Conservation (phyloP, 1,140 invertebrate species). For the Probaryconus sp. region DNA sequence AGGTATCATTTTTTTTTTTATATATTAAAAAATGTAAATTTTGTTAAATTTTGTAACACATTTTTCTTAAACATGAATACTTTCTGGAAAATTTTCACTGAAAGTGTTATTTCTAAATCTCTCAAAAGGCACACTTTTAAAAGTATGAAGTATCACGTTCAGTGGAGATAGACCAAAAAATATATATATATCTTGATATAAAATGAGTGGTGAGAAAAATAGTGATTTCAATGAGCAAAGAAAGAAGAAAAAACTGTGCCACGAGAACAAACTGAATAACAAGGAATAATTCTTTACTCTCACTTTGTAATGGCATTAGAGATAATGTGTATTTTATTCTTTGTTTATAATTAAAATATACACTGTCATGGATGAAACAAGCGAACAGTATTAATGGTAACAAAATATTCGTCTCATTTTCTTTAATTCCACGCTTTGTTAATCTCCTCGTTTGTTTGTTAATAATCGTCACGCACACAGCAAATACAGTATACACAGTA, state of each 20-base stretch:
- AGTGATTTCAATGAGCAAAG: neutral
- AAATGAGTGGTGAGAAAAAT: too few species aligned
- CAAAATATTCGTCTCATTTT: slow-evolving; percentile 77
- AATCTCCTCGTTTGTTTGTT: slow-evolving; percentile 65
- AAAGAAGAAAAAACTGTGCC: neutral
- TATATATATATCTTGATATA: too few species aligned
- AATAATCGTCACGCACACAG: slow-evolving; percentile 67
- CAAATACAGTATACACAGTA: slow-evolving; percentile 77
- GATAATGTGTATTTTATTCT: slow-evolving; percentile 74
- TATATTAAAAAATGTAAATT: too few species aligned
- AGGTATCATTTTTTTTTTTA: too few species aligned
- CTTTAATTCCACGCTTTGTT: slow-evolving; percentile 67
- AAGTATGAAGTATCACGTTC: too few species aligned
- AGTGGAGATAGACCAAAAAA: too few species aligned
- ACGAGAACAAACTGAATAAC: slow-evolving; percentile 1
- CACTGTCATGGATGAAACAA: slow-evolving; percentile 79
- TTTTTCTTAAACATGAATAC: too few species aligned
- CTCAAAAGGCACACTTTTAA: too few species aligned
- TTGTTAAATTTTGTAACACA: too few species aligned
- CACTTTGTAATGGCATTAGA: slow-evolving; percentile 60
- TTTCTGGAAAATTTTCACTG: too few species aligned
- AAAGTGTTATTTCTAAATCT: too few species aligned
- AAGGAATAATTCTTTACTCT: slow-evolving; percentile 43
- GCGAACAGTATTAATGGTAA: slow-evolving; percentile 78
- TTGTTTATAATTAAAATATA: slow-evolving; percentile 79